Evolutionary conservation across 2,113 vertebrate genomes (phyloP), one percentile per base, ranked within the genome.

Genomic region (Siniperca chuatsi): DNA sequence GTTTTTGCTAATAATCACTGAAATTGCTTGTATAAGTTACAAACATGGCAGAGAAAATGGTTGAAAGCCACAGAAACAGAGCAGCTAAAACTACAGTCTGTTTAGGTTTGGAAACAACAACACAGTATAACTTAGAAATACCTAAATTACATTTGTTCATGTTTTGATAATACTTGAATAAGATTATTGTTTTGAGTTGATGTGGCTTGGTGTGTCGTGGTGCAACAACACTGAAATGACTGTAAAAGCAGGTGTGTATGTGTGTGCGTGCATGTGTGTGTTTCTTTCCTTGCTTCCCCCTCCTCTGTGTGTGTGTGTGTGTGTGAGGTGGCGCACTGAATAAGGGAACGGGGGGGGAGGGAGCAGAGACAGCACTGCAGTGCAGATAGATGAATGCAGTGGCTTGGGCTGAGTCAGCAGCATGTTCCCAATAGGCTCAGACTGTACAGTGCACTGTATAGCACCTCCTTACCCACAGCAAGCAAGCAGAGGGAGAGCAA

Each of bases 331-430:
- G 82, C 20, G 85, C 89, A 89, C 87, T 78, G 84, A 89, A 55
- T 74, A 68, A 86, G 85, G 90, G 90, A 0, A 84, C n/a, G 48
- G 6, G 64, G 46, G 73, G 81, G 87, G 86, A 89, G 90, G 0
- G 85, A 62, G 92, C 92, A 87, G 83, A 35, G 20, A 89, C 88
- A 90, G 92, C 93, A 95, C 94, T 95, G 95, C 94, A 95, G 94
- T 95, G 94, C 93, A 95, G 94, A 94, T 94, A 93, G 90, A 93
- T 92, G 91, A 92, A 95, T 94, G 94, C 94, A 95, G 94, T 90
- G 93, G 94, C 90, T 90, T 87, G 80, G 92, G 93, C 95, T 95
- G 95, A 95, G 90, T 95, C 95, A 95, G 95, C 95, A 95, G 89
- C 92, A 89, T 88, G 90, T 82, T 92, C 92, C 93, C 93, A 90